Conservation (phyloP, 1,140 invertebrate genomes). For the Coboldia fuscipes region DNA sequence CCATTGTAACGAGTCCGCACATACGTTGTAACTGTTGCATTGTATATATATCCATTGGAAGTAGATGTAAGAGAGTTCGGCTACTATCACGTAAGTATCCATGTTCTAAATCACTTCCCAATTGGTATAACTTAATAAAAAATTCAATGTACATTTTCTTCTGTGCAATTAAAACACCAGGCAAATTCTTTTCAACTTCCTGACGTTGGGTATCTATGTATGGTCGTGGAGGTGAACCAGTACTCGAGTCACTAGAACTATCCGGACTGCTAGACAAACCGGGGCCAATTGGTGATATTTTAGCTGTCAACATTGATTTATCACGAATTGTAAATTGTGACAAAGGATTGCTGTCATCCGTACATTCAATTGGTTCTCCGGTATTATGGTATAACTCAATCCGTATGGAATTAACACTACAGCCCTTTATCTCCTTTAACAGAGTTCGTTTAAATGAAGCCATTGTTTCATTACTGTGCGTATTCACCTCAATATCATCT, state of each 20-base stretch:
- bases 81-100: constrained; percentile 65
- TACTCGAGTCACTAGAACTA: constrained; percentile 27
- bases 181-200: constrained; percentile 71
- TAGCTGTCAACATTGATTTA: constrained; percentile 82
- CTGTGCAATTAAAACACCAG: constrained; percentile 69
- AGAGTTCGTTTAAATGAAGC: constrained; percentile 34
- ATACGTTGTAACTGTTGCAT: constrained; percentile 38
- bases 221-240: constrained; percentile 57
- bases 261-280: constrained; percentile 69
- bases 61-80: constrained; percentile 64
- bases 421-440: constrained; percentile 46
- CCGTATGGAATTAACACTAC: constrained; percentile 49
- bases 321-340: constrained; percentile 72
- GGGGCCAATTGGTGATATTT: constrained; percentile 55
- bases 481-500: constrained; percentile 81
- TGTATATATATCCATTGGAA: constrained; percentile 68
- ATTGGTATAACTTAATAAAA: constrained; percentile 74
- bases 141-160: constrained; percentile 65
- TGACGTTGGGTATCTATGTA: constrained; percentile 37
- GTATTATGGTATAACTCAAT: constrained; percentile 72
- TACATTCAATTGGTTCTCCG: constrained; percentile 67
- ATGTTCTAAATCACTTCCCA: constrained; percentile 63
- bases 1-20: constrained; percentile 15
- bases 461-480: constrained; percentile 81
- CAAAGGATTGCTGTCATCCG: constrained; percentile 73